Base-by-base conservation (phyloP, 2,113 vertebrate species). In the Rhadina sibilatrix region DNA sequence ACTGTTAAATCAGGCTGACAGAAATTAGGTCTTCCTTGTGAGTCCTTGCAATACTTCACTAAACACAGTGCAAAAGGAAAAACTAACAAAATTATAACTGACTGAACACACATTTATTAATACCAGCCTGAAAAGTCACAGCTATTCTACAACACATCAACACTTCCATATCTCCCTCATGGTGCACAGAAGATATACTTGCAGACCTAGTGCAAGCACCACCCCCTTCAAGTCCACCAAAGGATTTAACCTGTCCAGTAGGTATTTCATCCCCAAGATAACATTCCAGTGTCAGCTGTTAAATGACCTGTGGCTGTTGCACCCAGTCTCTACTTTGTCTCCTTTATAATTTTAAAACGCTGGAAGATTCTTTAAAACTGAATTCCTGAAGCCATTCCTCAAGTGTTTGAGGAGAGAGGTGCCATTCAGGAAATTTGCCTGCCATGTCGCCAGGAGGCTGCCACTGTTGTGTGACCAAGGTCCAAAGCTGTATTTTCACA, bases 161-260 rank as follows among this genome's bases (percentile, higher is more conserved):
- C 20, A 10, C 30, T 38, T 83, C 40, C 25, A 38, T 24, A 35
- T 6, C 68, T 49, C 53, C 50, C 42, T 53, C 54, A 4, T 0
- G 5, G 30, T 4, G 1, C 50, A 31, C 2, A 11, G 15, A 9
- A 5, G 5, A 22, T 11, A 35, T 3, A 17, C 31, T 25, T 33
- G 27, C 6, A 54, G 33, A 31, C 30, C 37, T 19, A 15, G 37
- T 28, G 35, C 60, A 75, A 42, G 60, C 25, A 27, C 20, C 9
- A n/a, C 9, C 15, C 21, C 37, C 35, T 68, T 63, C 33, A 57
- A 21, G 10, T 64, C 49, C 54, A 68, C 46, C 65, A 42, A 60
- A 75, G 4, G 47, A 59, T 42, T 70, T 68, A 54, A 70, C 22
- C 31, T 49, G 28, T 46, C 42, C 50, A 25, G 37, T 65, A 87